Evolutionary conservation across 2,797 vertebrate genomes (phyloP).

Genomic region (Pangasius sanitwongsei): DNA sequence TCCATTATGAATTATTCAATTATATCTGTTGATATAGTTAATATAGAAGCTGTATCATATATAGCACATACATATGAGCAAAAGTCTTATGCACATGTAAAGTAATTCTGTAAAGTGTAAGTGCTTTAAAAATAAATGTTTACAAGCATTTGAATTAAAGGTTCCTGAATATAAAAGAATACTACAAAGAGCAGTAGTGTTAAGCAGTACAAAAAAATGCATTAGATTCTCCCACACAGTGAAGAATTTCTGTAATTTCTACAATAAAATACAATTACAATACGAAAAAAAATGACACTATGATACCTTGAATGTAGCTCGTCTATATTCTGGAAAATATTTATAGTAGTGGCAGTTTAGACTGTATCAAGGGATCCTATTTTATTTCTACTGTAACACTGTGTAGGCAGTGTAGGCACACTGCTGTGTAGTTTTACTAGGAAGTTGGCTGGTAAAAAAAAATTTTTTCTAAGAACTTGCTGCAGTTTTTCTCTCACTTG

Average conservation of each 20-base stretch:
- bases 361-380: neutral
- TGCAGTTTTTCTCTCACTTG: neutral
- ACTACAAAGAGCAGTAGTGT: neutral
- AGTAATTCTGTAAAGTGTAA: neutral
- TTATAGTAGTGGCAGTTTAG: neutral
- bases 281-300: neutral
- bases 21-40: neutral
- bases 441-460: neutral
- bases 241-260: neutral
- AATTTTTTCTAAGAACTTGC: neutral
- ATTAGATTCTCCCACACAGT: neutral
- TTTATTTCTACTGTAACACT: neutral
- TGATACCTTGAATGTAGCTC: neutral
- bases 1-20: neutral
- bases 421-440: neutral
- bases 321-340: neutral
- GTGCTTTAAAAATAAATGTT: neutral
- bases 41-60: neutral
- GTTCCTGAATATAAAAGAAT: neutral
- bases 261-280: neutral
- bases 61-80: neutral
- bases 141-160: neutral
- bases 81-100: neutral
- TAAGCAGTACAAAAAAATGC: neutral
- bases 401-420: neutral